These are phyloP conservation scores for Chalcis sispes DNA, from an alignment of 2,888 invertebrate species.

Conservation along the genomic window DNA sequence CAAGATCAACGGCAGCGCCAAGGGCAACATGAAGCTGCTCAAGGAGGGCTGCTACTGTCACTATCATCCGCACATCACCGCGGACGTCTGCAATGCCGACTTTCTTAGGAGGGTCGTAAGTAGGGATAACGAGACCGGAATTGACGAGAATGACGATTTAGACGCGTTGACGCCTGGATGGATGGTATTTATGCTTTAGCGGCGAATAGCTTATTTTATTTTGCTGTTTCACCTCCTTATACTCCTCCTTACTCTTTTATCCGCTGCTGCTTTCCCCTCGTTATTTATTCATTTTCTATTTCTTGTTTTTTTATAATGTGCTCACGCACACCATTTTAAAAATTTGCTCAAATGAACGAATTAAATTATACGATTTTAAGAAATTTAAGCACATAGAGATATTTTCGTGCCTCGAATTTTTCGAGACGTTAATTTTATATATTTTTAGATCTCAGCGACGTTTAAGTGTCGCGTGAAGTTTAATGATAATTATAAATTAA, in stretches of 20 bases:
- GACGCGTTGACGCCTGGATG: constrained; percentile 55
- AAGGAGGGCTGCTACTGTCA: constrained; percentile 78
- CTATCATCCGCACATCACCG: constrained; percentile 90
- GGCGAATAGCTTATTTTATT: constrained; percentile 8
- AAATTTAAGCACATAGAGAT: no score
- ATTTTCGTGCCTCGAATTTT: no score
- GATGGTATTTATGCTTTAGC: constrained; percentile 53
- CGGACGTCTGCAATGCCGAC: constrained; percentile 91
- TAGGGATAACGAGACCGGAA: constrained; percentile 58
- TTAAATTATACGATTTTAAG: no score
- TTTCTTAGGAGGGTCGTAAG: constrained; percentile 89
- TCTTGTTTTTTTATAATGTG: no score
- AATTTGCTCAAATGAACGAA: no score
- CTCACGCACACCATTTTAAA: no score
- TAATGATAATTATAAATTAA: no score
- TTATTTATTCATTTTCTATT: no score
- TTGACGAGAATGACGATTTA: constrained; percentile 55
- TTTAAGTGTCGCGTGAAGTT: no score
- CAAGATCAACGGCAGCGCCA: constrained; percentile 73
- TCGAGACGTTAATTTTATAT: no score
- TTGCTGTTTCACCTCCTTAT: not conserved
- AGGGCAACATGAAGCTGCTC: constrained; percentile 73
- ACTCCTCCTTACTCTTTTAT: not conserved
- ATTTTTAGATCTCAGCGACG: no score
- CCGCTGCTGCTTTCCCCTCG: no score